Evolutionary conservation across 1,140 invertebrate species (phyloP), one percentile per base, ranked within the genome.

Genomic region (Macrocentrus cingulum): DNA sequence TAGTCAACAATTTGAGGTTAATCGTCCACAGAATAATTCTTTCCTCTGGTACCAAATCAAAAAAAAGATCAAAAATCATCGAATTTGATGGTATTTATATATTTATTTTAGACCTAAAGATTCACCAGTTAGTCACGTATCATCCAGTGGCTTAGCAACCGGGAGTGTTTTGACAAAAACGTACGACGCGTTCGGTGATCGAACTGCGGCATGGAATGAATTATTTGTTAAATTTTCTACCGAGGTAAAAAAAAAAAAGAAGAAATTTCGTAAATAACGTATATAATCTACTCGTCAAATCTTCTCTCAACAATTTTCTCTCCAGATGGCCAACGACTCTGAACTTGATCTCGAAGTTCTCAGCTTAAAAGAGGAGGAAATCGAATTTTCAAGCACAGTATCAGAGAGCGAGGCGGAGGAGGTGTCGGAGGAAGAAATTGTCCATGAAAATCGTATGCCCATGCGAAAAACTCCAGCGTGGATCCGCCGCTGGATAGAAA

Each of bases 401-500:
- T 29, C 4, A 29, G 19, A 61, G 16, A 44, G 39, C 4, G 36
- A 45, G 16, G 53, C 57, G 9, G 49, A 61, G 37, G 60, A 50
- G 34, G 55, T 53, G 15, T 11, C 44, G 18, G n/a, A 22, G 0
- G 32, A 52, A 4, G 51, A 58, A 0, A 29, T 54, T 2, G 56
- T 42, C 6, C 29, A 50, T 0, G 20, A 52, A 18, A 52, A 48
- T 2, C 59, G 55, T 11, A 0, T 59, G 20, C 52, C 59, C 39
- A 64, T 68, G 29, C 64, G 61, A 7, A 74, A 71, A 53, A 13
- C 61, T 32, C 29, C 61, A n/a, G 58, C 15, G 9, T 49, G 64
- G 0, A 46, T 75, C 48, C 72, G 72, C 36, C 65, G 70, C 49
- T 76, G 73, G 74, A 50, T 76, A 39, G 51, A 75, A 53, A 76